phyloP scores from a whole-genome alignment of 2,797 vertebrate genomes.

The Steatocranus sp. region DNA sequence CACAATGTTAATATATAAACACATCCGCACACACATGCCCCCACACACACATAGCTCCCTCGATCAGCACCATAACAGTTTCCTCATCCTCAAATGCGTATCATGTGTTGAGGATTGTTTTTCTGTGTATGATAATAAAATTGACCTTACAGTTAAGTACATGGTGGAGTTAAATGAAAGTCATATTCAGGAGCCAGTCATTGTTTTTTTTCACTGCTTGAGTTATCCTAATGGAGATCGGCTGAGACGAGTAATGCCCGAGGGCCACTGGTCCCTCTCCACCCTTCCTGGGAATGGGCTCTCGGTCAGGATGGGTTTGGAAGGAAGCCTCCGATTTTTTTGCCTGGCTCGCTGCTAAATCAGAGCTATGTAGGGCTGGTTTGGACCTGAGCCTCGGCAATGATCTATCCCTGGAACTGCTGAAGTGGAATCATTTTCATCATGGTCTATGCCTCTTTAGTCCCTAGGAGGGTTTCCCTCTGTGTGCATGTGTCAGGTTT shows the following conservation, averaged over 20 bases:
- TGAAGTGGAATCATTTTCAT: constrained; percentile 48
- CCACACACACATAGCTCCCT: background rate
- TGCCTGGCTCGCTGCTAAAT: constrained; percentile 47
- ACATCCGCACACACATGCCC: background rate
- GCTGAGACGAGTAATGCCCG: constrained; percentile 47
- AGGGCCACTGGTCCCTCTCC: constrained; percentile 55
- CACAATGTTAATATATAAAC: background rate
- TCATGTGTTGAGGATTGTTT: background rate
- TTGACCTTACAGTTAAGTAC: constrained; percentile 16
- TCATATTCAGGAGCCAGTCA: constrained; percentile 22
- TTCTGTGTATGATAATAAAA: constrained; percentile 5
- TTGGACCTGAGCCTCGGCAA: constrained; percentile 45
- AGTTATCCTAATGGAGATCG: constrained; percentile 53
- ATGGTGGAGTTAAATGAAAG: constrained; percentile 10
- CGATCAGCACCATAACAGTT: background rate
- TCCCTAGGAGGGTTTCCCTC: constrained; percentile 2
- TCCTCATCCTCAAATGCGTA: background rate
- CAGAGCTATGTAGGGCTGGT: constrained; percentile 45
- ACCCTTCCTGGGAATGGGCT: constrained; percentile 57
- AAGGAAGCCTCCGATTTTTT: constrained; percentile 45
- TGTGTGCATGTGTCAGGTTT: constrained; percentile 12
- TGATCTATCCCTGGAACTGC: constrained; percentile 45
- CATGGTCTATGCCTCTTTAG: constrained; percentile 8
- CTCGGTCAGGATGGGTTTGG: constrained; percentile 55
- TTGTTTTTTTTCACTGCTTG: constrained; percentile 21